phyloP scores from a whole-genome alignment of 2,797 vertebrate species.

The Chaetodon trifasciatus region DNA sequence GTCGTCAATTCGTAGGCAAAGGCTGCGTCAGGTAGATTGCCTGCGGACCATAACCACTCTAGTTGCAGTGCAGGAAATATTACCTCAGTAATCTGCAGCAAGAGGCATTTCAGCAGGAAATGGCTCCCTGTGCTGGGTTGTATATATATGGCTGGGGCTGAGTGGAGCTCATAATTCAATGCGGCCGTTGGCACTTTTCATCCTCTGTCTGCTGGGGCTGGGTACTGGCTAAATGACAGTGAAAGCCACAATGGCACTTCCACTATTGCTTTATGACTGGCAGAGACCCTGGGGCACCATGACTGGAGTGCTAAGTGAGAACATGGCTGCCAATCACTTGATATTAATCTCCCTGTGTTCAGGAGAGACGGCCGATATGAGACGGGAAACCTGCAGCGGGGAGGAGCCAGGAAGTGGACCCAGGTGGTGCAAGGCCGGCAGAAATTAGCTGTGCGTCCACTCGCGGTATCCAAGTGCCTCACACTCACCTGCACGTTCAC shows the following conservation, averaged over 20 bases:
- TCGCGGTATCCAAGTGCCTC: conserved; percentile 10
- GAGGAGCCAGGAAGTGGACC: conserved; percentile 45
- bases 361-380: conserved; percentile 40
- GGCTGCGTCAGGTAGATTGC: conserved; percentile 71
- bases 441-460: conserved; percentile 48
- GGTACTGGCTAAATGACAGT: conserved; percentile 73
- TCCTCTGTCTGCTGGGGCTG: conserved; percentile 63
- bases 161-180: conserved; percentile 73
- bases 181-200: conserved; percentile 69
- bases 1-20: conserved; percentile 37
- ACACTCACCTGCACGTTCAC: conserved; percentile 34
- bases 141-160: conserved; percentile 71
- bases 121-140: conserved; percentile 67
- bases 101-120: conserved; percentile 78
- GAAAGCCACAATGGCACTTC: conserved; percentile 71
- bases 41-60: conserved; percentile 68
- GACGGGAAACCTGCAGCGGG: conserved; percentile 21
- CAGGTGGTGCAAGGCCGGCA: conserved; percentile 58
- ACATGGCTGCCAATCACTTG: conserved; percentile 75
- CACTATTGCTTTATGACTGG: conserved; percentile 69
- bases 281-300: conserved; percentile 67
- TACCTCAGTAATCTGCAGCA: conserved; percentile 76
- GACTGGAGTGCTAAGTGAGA: conserved; percentile 69
- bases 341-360: conserved; percentile 73
- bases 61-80: conserved; percentile 76